phyloP scores from a whole-genome alignment of 2,113 vertebrate genomes.

The Atlantisia rogersi region DNA sequence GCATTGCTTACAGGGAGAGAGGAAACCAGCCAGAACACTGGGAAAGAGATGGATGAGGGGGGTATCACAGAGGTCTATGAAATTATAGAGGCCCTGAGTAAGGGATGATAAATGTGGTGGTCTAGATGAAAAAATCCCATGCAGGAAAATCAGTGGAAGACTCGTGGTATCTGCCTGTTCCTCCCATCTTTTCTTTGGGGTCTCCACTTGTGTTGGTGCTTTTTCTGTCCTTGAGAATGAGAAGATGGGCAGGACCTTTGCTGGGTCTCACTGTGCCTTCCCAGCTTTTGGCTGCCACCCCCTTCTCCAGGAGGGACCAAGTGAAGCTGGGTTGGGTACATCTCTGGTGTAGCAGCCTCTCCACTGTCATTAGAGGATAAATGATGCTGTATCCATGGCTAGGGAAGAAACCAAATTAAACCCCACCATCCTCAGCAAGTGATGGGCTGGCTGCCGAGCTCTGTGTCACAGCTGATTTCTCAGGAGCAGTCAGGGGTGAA shows the following conservation, averaged over 20 bases:
- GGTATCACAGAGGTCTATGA: neutral
- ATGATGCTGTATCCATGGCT: neutral
- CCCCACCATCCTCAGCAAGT: neutral
- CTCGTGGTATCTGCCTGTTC: neutral
- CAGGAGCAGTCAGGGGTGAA: neutral
- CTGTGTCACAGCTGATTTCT: neutral
- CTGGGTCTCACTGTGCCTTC: neutral
- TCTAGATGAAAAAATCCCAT: neutral
- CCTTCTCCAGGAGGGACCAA: neutral
- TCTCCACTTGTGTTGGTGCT: neutral
- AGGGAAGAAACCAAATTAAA: conserved; percentile 36
- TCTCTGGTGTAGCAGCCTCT: fast-evolving
- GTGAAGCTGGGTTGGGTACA: neutral
- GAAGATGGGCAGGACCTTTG: neutral
- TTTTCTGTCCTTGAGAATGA: neutral
- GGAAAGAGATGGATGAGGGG: neutral
- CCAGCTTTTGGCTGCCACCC: neutral
- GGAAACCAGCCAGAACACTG: neutral
- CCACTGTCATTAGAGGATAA: neutral
- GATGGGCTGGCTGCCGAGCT: neutral
- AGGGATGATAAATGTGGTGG: neutral
- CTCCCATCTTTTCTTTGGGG: neutral
- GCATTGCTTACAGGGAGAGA: neutral
- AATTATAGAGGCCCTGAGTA: neutral
- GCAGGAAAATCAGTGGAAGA: neutral